Conservation (phyloP, 2,888 invertebrate species). For the Ganaspis brasiliensis region DNA sequence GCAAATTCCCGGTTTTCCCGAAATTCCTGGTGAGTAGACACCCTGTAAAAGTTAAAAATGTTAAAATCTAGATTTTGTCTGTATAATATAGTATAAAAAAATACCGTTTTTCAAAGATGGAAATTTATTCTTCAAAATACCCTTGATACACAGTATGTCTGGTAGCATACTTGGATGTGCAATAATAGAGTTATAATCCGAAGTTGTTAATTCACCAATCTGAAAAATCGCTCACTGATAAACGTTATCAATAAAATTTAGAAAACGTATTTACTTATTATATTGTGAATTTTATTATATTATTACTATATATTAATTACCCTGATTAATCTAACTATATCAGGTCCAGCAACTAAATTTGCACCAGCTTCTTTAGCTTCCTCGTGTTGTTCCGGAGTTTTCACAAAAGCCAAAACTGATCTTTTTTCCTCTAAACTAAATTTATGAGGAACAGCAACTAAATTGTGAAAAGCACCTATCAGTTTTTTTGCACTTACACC, state of each 20-base stretch:
- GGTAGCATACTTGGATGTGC: slow-evolving; percentile 91
- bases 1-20: no score
- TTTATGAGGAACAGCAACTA: slow-evolving; percentile 85
- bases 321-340: slow-evolving; percentile 89
- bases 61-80: no score
- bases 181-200: slow-evolving; percentile 88
- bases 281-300: not conserved
- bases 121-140: slow-evolving; percentile 89
- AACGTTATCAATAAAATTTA: not conserved
- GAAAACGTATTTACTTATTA: not conserved
- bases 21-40: no score
- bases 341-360: slow-evolving; percentile 86
- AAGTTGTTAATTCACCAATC: slow-evolving; percentile 85
- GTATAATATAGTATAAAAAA: no score
- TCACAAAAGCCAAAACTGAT: slow-evolving; percentile 88
- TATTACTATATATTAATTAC: slow-evolving; percentile 76
- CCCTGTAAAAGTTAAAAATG: no score
- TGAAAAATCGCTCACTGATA: slow-evolving; percentile 72
- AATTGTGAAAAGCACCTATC: slow-evolving; percentile 86
- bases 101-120: slow-evolving; percentile 83
- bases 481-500: slow-evolving; percentile 83
- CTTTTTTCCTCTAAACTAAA: slow-evolving; percentile 87
- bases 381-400: slow-evolving; percentile 84
- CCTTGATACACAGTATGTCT: slow-evolving; percentile 88
- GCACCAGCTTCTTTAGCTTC: slow-evolving; percentile 88